Evolutionary conservation across 1,140 invertebrate species (phyloP).

Genomic region (Heterodera carotae): DNA sequence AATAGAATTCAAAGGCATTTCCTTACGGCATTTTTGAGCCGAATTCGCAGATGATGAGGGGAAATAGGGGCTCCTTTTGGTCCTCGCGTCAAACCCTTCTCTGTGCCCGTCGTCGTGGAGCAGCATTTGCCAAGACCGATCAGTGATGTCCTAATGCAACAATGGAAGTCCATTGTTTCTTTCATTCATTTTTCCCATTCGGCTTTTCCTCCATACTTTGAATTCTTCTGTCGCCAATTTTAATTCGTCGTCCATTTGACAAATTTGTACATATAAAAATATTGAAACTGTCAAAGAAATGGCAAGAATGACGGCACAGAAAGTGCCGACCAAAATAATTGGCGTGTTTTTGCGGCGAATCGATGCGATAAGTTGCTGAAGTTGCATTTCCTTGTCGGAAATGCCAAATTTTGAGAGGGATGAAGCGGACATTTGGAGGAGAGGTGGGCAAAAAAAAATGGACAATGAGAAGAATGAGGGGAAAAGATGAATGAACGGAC

Average conservation of each 20-base stretch:
- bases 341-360: background rate
- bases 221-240: conserved; percentile 2
- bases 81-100: background rate
- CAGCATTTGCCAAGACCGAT: conserved; percentile 15
- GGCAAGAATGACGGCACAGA: background rate
- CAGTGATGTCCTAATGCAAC: background rate
- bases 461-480: background rate
- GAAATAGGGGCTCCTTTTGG: background rate
- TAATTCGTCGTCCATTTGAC: conserved; percentile 18
- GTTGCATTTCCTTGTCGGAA: background rate
- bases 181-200: background rate
- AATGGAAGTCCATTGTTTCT: background rate
- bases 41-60: background rate
- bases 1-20: background rate
- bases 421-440: background rate
- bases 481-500: too few relatives aligned
- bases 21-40: background rate
- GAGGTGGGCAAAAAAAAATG: background rate
- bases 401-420: background rate
- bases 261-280: background rate
- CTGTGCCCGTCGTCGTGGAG: background rate
- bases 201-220: background rate
- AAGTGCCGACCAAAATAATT: background rate
- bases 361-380: background rate
- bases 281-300: background rate